Evolutionary conservation across 2,113 vertebrate species (phyloP).

Genomic region (Herpetotheres cachinnans): DNA sequence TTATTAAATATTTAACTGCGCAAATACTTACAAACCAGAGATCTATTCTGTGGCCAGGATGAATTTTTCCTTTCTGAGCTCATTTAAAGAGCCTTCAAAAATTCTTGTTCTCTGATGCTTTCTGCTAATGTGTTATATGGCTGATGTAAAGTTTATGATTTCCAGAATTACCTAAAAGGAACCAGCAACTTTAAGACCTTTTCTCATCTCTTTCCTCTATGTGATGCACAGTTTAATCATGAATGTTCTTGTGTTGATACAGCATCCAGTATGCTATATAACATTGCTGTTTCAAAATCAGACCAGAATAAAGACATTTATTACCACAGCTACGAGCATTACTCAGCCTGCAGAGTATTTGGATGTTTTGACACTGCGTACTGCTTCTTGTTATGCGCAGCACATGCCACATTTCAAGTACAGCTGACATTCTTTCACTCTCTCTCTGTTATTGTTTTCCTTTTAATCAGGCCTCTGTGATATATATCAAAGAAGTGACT

Average conservation of each 20-base stretch:
- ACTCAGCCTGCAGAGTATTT: neutral
- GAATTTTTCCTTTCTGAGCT: neutral
- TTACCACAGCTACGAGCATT: neutral
- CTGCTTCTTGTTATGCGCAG: neutral
- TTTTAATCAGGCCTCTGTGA: neutral
- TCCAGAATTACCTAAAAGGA: neutral
- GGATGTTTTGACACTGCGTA: fast-evolving
- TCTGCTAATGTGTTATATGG: neutral
- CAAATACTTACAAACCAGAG: neutral
- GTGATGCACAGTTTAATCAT: neutral
- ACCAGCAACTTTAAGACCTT: neutral
- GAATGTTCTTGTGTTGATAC: neutral
- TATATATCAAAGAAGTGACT: neutral
- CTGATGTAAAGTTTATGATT: neutral
- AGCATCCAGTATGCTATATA: neutral
- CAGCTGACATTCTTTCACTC: neutral
- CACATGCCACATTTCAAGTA: neutral
- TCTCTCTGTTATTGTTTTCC: neutral
- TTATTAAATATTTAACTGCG: neutral
- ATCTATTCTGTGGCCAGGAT: neutral
- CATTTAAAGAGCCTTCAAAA: neutral
- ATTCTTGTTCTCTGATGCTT: neutral
- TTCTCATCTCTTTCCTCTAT: neutral
- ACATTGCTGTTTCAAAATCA: neutral
- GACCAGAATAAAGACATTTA: neutral